These are phyloP conservation scores for Eueides isabella DNA, from an alignment of 1,140 invertebrate species.

Conservation along the genomic window DNA sequence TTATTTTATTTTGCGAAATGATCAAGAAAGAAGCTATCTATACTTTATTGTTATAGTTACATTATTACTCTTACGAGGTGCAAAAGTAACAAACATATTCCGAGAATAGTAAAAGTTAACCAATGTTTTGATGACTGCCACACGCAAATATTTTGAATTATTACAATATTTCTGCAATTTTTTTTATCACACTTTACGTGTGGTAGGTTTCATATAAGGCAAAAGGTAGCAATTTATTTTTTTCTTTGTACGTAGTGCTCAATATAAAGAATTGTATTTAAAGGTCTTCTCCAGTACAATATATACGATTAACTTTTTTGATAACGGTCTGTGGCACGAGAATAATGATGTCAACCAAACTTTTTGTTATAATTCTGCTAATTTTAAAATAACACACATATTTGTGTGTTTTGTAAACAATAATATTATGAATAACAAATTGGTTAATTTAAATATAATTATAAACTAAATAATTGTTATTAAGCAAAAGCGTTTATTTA, in stretches of 20 bases:
- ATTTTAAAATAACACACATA: not conserved
- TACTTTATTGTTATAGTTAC: not conserved
- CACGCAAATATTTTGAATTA: conserved; percentile 40
- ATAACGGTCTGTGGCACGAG: not conserved
- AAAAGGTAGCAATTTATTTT: not conserved
- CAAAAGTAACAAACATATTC: conserved; percentile 21
- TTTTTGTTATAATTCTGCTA: not conserved
- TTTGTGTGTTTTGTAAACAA: not conserved
- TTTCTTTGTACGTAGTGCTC: not conserved
- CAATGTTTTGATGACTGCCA: conserved; percentile 37
- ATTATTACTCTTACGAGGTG: not conserved
- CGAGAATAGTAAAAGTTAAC: conserved; percentile 24
- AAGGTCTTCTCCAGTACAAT: not conserved
- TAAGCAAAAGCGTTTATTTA: no score
- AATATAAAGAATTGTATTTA: not conserved
- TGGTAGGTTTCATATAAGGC: not conserved
- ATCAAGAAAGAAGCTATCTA: conserved; percentile 10
- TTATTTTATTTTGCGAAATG: not conserved
- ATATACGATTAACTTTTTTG: not conserved
- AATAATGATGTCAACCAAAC: conserved; percentile 1
- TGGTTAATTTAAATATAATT: not conserved
- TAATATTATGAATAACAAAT: no score
- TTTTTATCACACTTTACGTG: not conserved
- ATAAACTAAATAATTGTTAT: no score
- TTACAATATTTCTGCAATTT: conserved; percentile 25